These are phyloP conservation scores for Corythoichthys haematopterus DNA, from an alignment of 2,113 vertebrate genomes.

Conservation along the genomic window DNA sequence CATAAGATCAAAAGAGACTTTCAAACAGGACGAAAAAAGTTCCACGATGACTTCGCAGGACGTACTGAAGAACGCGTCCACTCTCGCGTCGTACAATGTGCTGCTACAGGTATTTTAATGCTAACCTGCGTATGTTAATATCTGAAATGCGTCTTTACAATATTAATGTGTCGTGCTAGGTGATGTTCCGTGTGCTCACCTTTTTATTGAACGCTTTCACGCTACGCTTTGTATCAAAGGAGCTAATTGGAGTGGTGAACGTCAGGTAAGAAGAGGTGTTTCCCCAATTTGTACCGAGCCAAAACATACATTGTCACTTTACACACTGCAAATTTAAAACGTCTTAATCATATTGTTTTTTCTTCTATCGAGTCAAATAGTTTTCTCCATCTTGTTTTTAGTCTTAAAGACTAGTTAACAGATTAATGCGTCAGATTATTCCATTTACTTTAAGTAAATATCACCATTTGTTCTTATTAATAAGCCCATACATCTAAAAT, in stretches of 20 bases:
- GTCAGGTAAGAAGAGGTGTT: conserved; percentile 76
- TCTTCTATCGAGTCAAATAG: too few species aligned
- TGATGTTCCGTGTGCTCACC: conserved; percentile 84
- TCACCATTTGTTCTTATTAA: too few species aligned
- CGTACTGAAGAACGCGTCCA: conserved; percentile 62
- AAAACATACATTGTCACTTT: too few species aligned
- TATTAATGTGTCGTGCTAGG: conserved; percentile 59
- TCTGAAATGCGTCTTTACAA: background rate
- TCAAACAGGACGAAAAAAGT: background rate
- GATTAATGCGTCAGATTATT: too few species aligned
- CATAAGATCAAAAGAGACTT: background rate
- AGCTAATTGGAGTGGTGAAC: conserved; percentile 87
- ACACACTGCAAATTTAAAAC: too few species aligned
- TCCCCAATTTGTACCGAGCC: background rate
- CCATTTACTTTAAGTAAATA: too few species aligned
- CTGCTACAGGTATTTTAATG: conserved; percentile 65
- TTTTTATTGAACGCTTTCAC: conserved; percentile 92
- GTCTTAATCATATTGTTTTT: too few species aligned
- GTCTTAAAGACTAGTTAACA: too few species aligned
- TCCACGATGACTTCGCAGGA: conserved; percentile 70
- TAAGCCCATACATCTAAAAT: too few species aligned
- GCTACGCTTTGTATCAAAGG: conserved; percentile 88
- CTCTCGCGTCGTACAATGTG: conserved; percentile 72
- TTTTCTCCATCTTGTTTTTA: too few species aligned
- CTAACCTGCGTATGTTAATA: background rate